Evolutionary conservation across 2,113 vertebrate species (phyloP).

Genomic region (Ascaphus truei): DNA sequence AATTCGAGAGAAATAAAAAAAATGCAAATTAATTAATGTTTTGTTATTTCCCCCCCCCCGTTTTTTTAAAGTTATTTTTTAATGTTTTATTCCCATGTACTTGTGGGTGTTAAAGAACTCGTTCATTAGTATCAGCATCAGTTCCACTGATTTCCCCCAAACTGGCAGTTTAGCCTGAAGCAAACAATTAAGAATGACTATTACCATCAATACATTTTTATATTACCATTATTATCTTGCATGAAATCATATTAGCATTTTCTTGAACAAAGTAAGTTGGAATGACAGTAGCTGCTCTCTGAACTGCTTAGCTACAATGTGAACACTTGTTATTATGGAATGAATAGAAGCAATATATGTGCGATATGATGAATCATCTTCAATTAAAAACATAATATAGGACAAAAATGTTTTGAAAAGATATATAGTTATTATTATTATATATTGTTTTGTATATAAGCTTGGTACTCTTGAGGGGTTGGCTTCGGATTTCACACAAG

Average conservation of each 20-base stretch:
- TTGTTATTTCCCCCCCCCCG: no score
- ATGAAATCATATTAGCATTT: conserved; percentile 25
- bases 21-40: no score
- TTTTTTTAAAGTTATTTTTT: background rate
- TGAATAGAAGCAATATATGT: background rate
- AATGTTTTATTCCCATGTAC: background rate
- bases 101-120: background rate
- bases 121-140: background rate
- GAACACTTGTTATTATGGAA: conserved; percentile 4
- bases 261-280: background rate
- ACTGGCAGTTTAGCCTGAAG: conserved; percentile 28
- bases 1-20: no score
- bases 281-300: background rate
- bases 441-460: background rate
- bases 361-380: background rate
- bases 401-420: background rate
- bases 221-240: conserved; percentile 21
- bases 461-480: background rate
- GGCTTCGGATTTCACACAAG: background rate
- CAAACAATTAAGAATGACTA: conserved; percentile 33
- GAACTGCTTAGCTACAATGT: background rate
- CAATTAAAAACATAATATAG: background rate
- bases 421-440: background rate
- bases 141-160: conserved; percentile 16
- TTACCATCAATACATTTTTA: conserved; percentile 27